Base-by-base conservation (phyloP, 2,113 vertebrate species). In the Phylloscopus trochiloides region DNA sequence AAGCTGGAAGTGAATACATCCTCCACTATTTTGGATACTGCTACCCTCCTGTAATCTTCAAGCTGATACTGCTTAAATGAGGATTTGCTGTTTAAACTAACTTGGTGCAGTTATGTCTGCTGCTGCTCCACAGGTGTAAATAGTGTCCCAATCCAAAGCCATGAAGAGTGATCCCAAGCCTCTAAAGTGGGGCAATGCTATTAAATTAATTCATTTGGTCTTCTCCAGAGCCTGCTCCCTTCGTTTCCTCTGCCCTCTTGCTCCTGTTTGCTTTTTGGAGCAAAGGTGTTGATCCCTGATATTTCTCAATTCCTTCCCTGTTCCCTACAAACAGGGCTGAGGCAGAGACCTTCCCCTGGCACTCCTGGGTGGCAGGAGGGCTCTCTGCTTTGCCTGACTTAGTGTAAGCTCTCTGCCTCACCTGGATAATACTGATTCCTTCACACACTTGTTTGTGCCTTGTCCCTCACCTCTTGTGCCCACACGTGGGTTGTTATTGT, bases 371-470 rank as follows among this genome's bases (percentile, higher is more conserved):
- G 55, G 34, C 61, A 63, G 52, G 26, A 70, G 26, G 32, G 28
- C n/a, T 75, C 45, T 45, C 45, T 47, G 57, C 71, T 72, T 91
- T 73, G 40, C 51, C 62, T 88, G 48, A 17, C 50, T 80, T 1
- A 0, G 19, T 62, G 17, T 48, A 83, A 94, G 55, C 51, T 77
- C 32, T 61, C 42, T 78, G 85, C 8, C 82, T 82, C 17, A 59
- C n/a, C 36, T 12, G 3, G 54, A 14, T 42, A 52, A 9, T 48
- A 57, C 19, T 4, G 2, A 72, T 79, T 76, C 47, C 38, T 93
- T 88, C 54, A 82, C 29, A 12, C 29, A 12, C n/a, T 82, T 86
- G 25, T 73, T 86, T n/a, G 92, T 94, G 94, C 88, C 88, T 95
- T 93, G 62, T 86, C 8, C 29, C 43, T 10, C 42, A 40, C 20